Conservation (phyloP, 2,113 vertebrate species). For the Apus apus region DNA sequence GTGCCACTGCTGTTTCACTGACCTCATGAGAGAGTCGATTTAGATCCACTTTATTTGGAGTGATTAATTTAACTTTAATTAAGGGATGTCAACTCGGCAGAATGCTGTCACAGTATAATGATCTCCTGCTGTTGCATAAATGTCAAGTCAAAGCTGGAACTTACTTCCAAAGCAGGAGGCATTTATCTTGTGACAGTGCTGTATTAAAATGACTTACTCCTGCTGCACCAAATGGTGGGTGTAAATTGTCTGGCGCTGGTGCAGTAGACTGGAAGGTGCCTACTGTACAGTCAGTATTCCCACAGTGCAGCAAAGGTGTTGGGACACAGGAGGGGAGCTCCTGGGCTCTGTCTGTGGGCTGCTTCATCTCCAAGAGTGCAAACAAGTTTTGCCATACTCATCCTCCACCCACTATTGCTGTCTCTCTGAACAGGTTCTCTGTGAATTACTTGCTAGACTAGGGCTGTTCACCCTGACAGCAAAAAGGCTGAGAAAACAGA, state of each 20-base stretch:
- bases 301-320: neutral
- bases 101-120: conserved; percentile 66
- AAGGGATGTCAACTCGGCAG: conserved; percentile 57
- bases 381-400: neutral
- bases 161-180: conserved; percentile 59
- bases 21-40: conserved; percentile 39
- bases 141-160: conserved; percentile 54
- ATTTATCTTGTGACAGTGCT: conserved; percentile 62
- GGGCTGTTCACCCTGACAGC: neutral
- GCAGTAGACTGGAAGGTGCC: conserved; percentile 60
- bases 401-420: neutral
- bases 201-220: conserved; percentile 65
- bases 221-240: conserved; percentile 55
- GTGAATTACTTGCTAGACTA: neutral
- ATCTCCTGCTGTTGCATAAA: conserved; percentile 71
- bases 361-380: neutral
- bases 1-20: neutral
- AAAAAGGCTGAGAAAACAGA: neutral
- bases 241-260: conserved; percentile 58
- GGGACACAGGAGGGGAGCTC: neutral
- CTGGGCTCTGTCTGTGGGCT: neutral
- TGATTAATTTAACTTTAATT: conserved; percentile 72
- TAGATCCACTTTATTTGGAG: conserved; percentile 50
- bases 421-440: neutral
- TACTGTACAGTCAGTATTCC: neutral